Conservation (phyloP, 2,797 vertebrate species). For the Australoheros facetus region DNA sequence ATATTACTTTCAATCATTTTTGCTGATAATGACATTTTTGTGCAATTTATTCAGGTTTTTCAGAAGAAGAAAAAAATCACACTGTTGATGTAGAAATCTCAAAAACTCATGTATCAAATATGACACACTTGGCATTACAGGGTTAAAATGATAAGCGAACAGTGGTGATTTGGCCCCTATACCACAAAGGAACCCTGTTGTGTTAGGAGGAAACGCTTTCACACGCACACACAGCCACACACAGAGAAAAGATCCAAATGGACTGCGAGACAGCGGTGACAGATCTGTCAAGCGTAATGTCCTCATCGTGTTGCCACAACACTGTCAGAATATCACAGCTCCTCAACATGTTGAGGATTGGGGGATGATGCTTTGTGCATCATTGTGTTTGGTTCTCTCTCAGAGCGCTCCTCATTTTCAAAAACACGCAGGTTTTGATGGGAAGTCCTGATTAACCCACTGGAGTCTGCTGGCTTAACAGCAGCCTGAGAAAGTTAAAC, state of each 20-base stretch:
- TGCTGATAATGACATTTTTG: too few relatives aligned
- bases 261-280: slow-evolving; percentile 26
- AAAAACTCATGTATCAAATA: too few relatives aligned
- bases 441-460: neutral
- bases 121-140: too few relatives aligned
- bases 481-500: neutral
- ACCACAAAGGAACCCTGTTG: neutral
- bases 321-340: slow-evolving; percentile 67
- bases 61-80: too few relatives aligned
- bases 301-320: slow-evolving; percentile 76
- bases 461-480: neutral
- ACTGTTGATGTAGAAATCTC: too few relatives aligned
- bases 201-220: neutral
- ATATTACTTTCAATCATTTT: too few relatives aligned
- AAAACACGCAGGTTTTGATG: neutral
- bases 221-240: neutral
- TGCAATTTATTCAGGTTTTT: too few relatives aligned
- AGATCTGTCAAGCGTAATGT: slow-evolving; percentile 62
- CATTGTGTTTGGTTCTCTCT: neutral
- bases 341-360: slow-evolving; percentile 36
- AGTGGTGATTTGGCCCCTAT: neutral
- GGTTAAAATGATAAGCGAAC: neutral
- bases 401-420: neutral
- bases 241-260: slow-evolving; percentile 18
- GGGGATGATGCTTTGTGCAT: neutral